A percentile compares a stretch with the other conserved stretches of the same genome.
Evolutionary conservation across 2,113 vertebrate genomes (phyloP).

Genomic region (Triplophysa siluroides): DNA sequence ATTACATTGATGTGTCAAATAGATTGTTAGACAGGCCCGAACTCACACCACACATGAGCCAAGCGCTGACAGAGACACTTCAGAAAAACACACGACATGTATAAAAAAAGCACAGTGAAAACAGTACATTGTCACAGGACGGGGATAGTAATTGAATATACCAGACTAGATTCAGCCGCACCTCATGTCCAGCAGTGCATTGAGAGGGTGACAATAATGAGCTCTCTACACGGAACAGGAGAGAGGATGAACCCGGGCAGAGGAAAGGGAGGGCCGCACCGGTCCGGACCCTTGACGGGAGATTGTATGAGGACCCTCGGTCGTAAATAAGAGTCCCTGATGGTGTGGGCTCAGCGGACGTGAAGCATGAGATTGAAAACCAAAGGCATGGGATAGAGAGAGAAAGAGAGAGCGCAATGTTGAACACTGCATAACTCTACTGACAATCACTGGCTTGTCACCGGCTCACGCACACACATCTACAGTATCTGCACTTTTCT

Average conservation of each 20-base stretch:
- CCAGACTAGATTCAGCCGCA: conserved; percentile 41
- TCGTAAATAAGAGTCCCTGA: conserved; percentile 75
- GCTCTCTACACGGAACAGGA: conserved; percentile 38
- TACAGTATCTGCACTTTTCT: conserved; percentile 17
- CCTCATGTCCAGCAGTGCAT: conserved; percentile 45
- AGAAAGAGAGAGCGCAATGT: conserved; percentile 61
- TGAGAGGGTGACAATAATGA: conserved; percentile 52
- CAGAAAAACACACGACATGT: conserved; percentile 38
- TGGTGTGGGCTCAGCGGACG: conserved; percentile 70
- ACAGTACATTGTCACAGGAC: conserved; percentile 42
- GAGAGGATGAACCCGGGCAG: conserved; percentile 51
- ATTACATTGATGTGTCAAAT: conserved; percentile 43
- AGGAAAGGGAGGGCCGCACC: conserved; percentile 62
- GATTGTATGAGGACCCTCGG: conserved; percentile 65
- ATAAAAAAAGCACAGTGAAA: conserved; percentile 46
- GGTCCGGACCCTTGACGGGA: conserved; percentile 53
- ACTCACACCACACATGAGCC: conserved; percentile 1
- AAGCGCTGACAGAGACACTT: conserved; percentile 24
- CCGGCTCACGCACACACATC: conserved; percentile 56
- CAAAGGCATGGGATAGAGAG: conserved; percentile 70
- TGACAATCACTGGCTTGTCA: conserved; percentile 69
- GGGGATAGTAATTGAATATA: conserved; percentile 50
- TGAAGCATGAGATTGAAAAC: conserved; percentile 81
- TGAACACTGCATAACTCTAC: conserved; percentile 74
- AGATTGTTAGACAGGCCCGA: conserved; percentile 38